These are phyloP conservation scores for Glyphotaelius pellucidus DNA, from an alignment of 2,888 invertebrate genomes.

Conservation along the genomic window DNA sequence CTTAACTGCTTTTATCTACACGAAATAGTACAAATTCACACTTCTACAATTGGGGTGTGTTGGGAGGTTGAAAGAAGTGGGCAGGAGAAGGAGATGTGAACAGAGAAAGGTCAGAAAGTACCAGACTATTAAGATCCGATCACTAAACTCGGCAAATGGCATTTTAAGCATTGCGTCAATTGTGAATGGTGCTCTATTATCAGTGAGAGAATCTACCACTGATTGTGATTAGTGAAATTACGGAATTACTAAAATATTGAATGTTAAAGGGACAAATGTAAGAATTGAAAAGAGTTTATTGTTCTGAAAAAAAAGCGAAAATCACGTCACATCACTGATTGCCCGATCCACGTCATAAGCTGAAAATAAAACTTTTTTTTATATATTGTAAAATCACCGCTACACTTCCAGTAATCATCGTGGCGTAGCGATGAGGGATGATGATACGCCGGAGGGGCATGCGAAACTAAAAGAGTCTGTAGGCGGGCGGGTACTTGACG, in stretches of 20 bases:
- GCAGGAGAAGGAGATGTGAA: background rate
- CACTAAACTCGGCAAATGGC: background rate
- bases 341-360: background rate
- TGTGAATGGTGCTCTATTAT: too few relatives aligned
- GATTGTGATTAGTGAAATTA: too few relatives aligned
- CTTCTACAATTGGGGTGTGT: background rate
- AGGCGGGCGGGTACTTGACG: constrained; percentile 82
- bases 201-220: too few relatives aligned
- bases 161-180: background rate
- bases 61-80: background rate
- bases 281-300: background rate
- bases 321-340: background rate
- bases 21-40: too few relatives aligned
- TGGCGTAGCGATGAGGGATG: background rate
- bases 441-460: background rate
- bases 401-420: background rate
- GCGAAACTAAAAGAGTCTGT: constrained; percentile 82
- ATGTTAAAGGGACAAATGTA: too few relatives aligned
- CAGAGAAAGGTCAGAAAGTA: background rate
- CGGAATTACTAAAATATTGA: too few relatives aligned
- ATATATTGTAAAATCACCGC: background rate
- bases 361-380: background rate
- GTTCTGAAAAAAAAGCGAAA: background rate
- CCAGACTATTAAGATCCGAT: background rate
- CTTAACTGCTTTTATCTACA: background rate